Evolutionary conservation across 2,888 invertebrate species (phyloP).

Genomic region (Tortrix viridana): DNA sequence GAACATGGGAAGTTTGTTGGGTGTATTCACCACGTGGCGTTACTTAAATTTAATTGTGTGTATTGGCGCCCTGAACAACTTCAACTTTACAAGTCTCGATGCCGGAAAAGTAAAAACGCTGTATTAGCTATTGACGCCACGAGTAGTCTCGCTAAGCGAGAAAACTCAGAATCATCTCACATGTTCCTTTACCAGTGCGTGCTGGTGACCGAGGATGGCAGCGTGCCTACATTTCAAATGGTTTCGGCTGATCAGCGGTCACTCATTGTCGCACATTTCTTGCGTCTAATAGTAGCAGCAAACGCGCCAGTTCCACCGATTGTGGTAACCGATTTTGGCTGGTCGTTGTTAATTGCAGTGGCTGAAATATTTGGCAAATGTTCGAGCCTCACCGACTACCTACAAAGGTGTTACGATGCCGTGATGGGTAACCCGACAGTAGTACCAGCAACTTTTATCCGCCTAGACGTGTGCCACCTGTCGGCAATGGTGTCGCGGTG

Average conservation of each 20-base stretch:
- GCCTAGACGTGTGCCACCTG: slow-evolving; percentile 22
- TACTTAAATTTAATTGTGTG: slow-evolving; percentile 13
- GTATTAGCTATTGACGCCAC: slow-evolving; percentile 16
- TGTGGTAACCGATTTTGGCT: slow-evolving; percentile 25
- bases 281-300: slow-evolving; percentile 10
- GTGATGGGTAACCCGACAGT: background rate
- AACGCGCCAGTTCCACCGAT: slow-evolving; percentile 23
- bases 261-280: slow-evolving; percentile 10
- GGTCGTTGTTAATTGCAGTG: slow-evolving; percentile 17
- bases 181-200: slow-evolving; percentile 32
- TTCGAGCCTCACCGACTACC: slow-evolving; percentile 12
- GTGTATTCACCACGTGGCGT: slow-evolving; percentile 9
- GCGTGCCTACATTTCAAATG: slow-evolving; percentile 28
- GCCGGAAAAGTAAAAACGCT: background rate
- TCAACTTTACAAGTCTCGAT: slow-evolving; percentile 11
- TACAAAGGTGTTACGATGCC: slow-evolving; percentile 16
- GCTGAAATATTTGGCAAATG: slow-evolving; percentile 24
- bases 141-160: slow-evolving; percentile 4
- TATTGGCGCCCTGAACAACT: slow-evolving; percentile 19
- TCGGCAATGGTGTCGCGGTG: slow-evolving; percentile 23
- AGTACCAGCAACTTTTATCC: slow-evolving; percentile 17
- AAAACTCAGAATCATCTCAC: slow-evolving; percentile 14
- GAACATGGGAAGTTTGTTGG: slow-evolving; percentile 12
- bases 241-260: slow-evolving; percentile 21
- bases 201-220: slow-evolving; percentile 28